Conservation (phyloP, 2,888 invertebrate genomes). For the Lochmaea crataegi region DNA sequence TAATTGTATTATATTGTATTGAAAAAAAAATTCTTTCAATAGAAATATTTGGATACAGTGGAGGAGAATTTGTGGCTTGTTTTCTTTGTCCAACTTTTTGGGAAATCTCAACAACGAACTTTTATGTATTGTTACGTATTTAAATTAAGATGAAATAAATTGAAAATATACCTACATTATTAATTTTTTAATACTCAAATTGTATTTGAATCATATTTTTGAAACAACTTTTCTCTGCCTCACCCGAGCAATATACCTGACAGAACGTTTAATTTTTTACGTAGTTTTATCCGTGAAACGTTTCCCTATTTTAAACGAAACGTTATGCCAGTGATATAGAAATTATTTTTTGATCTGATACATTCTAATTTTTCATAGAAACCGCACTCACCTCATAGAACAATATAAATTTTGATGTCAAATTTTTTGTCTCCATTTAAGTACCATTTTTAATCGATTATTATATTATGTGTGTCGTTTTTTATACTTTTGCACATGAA, state of each 20-base stretch:
- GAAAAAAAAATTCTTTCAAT: too few species aligned
- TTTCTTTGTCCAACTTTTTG: too few species aligned
- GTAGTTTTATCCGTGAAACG: slow-evolving; percentile 37
- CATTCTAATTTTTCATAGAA: slow-evolving; percentile 49
- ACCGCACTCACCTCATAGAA: slow-evolving; percentile 58
- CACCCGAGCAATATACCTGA: slow-evolving; percentile 45
- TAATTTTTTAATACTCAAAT: not conserved
- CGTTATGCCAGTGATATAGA: slow-evolving; percentile 47
- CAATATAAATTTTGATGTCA: slow-evolving; percentile 33
- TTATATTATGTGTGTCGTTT: not conserved
- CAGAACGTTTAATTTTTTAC: slow-evolving; percentile 44
- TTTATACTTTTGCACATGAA: not conserved
- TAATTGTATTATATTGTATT: too few species aligned
- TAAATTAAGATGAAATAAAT: too few species aligned
- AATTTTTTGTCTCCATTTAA: slow-evolving; percentile 27
- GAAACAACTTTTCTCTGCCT: slow-evolving; percentile 16
- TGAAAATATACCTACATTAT: too few species aligned
- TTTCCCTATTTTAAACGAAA: slow-evolving; percentile 41
- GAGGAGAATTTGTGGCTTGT: too few species aligned
- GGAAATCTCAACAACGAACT: too few species aligned
- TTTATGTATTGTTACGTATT: too few species aligned
- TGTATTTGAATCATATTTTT: not conserved
- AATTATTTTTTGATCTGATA: slow-evolving; percentile 47
- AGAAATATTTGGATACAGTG: too few species aligned
- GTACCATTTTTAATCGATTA: not conserved